Base-by-base conservation (phyloP, 2,888 invertebrate species). In the Lepas anatifera region DNA sequence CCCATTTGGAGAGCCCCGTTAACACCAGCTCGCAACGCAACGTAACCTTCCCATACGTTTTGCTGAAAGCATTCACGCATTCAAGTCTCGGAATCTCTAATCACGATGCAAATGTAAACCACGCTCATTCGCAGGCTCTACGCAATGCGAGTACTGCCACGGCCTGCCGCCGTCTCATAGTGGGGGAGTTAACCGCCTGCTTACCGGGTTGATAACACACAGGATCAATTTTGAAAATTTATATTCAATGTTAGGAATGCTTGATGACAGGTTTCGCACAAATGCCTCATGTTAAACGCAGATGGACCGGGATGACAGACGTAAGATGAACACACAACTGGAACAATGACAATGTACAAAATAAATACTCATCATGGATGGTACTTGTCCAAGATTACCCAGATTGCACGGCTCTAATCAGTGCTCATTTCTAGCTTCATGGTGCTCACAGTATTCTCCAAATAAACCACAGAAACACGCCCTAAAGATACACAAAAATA, bases 331-430 rank as follows among this genome's bases (percentile, higher is more conserved):
- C 58, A 58, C 35, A 58, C 58, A 58, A 58, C 58, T 58, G 58
- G 58, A 58, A 58, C 58, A 58, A 58, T 58, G 58, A 35, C 58
- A 58, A 58, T 58, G 58, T 58, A 58, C 58, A 58, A 58, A 58
- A 58, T 58, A 58, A 58, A 58, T 58, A 58, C 58, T 58, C 58
- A 58, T 58, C 58, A 58, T 58, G 58, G 58, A 58, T 58, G 58
- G 58, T 58, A 58, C 58, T 58, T 58, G 35, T 32, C 58, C 35
- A 32, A 32, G 58, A 25, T 58, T 32, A 58, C 58, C 58, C 58
- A 58, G 58, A 58, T 58, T 58, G 58, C 58, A 58, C 58, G 22
- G 35, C 58, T 58, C 58, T 58, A 58, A 58, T 58, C 25, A 25
- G 58, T 58, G 58, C 58, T 35, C 22, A 18, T 25, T 8, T 58